Percentiles rank a stretch among this genome's conserved stretches.
Evolutionary conservation across 2,797 vertebrate species (phyloP).

Genomic region (Ammospiza maritima): DNA sequence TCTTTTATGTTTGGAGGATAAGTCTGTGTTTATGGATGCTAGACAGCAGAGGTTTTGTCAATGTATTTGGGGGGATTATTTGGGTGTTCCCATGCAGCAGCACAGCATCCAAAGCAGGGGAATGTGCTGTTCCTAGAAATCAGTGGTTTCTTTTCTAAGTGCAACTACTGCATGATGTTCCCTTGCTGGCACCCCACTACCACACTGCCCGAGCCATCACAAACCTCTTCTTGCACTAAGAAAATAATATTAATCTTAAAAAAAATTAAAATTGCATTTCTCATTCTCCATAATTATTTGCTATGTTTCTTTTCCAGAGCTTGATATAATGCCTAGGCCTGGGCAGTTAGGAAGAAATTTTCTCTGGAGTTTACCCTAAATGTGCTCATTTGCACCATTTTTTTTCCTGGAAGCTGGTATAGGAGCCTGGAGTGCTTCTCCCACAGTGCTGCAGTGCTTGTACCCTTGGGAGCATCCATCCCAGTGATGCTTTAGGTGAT

Average conservation of each 20-base stretch:
- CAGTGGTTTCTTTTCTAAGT: neutral
- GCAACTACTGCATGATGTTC: neutral
- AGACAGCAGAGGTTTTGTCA: neutral
- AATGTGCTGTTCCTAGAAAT: neutral
- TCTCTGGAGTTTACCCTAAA: neutral
- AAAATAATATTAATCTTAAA: neutral
- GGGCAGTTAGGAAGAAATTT: neutral
- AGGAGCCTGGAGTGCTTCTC: neutral
- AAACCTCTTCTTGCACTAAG: neutral
- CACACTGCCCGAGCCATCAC: neutral
- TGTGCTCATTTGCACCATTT: neutral
- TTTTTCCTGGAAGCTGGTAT: neutral
- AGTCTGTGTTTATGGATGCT: neutral
- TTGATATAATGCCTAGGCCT: neutral
- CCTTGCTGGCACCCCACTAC: neutral
- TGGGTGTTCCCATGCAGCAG: neutral
- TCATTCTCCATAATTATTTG: neutral
- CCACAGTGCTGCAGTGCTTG: too few relatives aligned
- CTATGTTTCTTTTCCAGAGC: neutral
- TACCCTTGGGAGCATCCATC: neutral
- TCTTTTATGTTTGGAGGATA: neutral
- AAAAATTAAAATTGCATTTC: fast-evolving
- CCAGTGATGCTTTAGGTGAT: neutral
- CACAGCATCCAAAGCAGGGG: neutral
- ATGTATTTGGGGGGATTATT: neutral